Conservation (phyloP, 2,888 invertebrate species). For the Dynastes grantii region DNA sequence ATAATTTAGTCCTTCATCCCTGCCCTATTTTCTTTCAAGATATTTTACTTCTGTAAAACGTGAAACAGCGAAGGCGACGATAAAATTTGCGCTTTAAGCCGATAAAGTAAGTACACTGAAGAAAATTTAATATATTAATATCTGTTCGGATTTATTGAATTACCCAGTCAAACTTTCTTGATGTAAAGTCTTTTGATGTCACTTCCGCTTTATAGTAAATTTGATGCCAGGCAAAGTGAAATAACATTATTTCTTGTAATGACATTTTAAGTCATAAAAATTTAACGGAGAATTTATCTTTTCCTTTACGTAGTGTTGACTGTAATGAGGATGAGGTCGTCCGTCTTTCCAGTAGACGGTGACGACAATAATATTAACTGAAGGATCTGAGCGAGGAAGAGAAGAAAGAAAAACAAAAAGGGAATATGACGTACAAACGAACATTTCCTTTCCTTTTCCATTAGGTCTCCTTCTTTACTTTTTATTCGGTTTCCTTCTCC, state of each 20-base stretch:
- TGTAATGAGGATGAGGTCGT: slow-evolving; percentile 49
- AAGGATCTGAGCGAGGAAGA: slow-evolving; percentile 14
- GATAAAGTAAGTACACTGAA: slow-evolving; percentile 44
- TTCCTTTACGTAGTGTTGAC: slow-evolving; percentile 58
- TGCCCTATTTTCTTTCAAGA: too few species aligned
- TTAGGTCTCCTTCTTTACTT: slow-evolving; percentile 1
- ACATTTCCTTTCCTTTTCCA: slow-evolving; percentile 24
- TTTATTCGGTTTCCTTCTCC: slow-evolving; percentile 42
- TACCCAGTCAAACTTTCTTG: slow-evolving; percentile 48
- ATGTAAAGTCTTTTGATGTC: slow-evolving; percentile 55
- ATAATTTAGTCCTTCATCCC: too few species aligned
- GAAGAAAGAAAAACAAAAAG: slow-evolving; percentile 10
- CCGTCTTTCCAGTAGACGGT: slow-evolving; percentile 32
- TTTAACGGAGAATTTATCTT: slow-evolving; percentile 61
- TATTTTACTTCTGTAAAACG: slow-evolving; percentile 7
- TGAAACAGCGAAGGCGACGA: slow-evolving; percentile 19
- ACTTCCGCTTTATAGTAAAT: slow-evolving; percentile 53
- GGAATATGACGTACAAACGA: slow-evolving; percentile 43
- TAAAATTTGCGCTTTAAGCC: slow-evolving; percentile 39
- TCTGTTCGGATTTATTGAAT: slow-evolving; percentile 51
- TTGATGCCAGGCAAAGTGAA: slow-evolving; percentile 54
- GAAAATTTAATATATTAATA: slow-evolving; percentile 51
- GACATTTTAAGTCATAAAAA: slow-evolving; percentile 59
- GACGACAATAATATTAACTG: slow-evolving; percentile 38
- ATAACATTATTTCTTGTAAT: slow-evolving; percentile 58